Conservation (phyloP, 2,113 vertebrate species). For the Symphodus melops region DNA sequence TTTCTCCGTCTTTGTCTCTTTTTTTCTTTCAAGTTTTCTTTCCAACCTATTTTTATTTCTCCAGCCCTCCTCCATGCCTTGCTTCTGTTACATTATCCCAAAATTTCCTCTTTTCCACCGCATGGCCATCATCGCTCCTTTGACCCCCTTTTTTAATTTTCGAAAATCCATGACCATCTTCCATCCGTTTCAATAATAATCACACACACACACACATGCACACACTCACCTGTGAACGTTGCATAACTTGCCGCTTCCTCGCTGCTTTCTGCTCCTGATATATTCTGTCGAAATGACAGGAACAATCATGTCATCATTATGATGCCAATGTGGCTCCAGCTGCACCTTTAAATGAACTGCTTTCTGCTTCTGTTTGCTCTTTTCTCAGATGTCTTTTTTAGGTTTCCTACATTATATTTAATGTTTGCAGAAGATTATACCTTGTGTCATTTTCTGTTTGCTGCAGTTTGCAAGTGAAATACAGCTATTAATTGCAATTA, state of each 20-base stretch:
- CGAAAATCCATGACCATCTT: not conserved
- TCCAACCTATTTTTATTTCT: too few species aligned
- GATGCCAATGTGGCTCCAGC: not conserved
- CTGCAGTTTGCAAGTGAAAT: too few species aligned
- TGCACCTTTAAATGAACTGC: not conserved
- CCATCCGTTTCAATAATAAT: not conserved
- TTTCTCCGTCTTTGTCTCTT: too few species aligned
- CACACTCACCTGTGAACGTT: constrained; percentile 12
- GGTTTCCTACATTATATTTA: not conserved
- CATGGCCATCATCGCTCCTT: constrained; percentile 11
- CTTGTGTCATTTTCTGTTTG: too few species aligned
- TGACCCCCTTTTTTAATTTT: not conserved
- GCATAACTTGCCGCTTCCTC: constrained; percentile 18
- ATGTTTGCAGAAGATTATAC: not conserved
- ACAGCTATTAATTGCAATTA: too few species aligned
- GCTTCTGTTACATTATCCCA: not conserved
- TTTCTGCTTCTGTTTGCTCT: not conserved
- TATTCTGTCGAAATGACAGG: not conserved
- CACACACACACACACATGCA: not conserved
- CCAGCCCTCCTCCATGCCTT: too few species aligned
- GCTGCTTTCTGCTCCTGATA: constrained; percentile 28
- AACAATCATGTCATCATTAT: not conserved
- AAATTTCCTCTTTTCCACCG: not conserved
- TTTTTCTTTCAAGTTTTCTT: too few species aligned
- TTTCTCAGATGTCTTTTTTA: not conserved